Percentiles rank a stretch among this genome's conserved stretches.
Evolutionary conservation across 37 sponge, comb jelly and placozoan species (phyloP).

Genomic region (Eunapius fragilis): DNA sequence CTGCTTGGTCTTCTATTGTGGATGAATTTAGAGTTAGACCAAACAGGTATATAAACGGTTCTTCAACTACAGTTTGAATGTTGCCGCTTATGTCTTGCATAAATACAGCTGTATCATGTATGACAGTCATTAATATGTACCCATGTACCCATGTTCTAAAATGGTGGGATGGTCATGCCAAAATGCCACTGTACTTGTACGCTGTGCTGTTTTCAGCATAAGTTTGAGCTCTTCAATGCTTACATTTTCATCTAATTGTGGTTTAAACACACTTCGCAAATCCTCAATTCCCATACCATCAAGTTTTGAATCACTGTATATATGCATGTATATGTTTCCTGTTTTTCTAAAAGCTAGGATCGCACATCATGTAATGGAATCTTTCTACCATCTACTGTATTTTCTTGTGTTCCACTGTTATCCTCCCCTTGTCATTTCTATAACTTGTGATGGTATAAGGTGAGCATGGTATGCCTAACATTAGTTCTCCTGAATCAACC

Average conservation of each 20-base stretch:
- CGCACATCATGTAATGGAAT: conserved; percentile 36
- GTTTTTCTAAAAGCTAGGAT: conserved; percentile 22
- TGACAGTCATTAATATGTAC: conserved; percentile 33
- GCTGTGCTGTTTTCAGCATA: conserved; percentile 10
- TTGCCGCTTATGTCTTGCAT: not conserved
- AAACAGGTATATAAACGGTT: not conserved
- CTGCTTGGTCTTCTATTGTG: not conserved
- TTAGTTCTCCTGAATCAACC: conserved; percentile 23
- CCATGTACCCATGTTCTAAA: conserved; percentile 24
- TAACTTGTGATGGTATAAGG: conserved; percentile 21
- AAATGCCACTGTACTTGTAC: conserved; percentile 22
- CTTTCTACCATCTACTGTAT: conserved; percentile 39
- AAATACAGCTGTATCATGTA: conserved; percentile 33
- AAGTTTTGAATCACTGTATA: conserved; percentile 36
- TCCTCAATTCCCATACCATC: not conserved
- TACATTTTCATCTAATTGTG: too few species aligned
- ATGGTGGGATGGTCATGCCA: conserved; percentile 45
- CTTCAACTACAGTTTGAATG: not conserved
- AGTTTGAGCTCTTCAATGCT: not conserved
- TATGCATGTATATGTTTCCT: conserved; percentile 17
- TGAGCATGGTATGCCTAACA: conserved; percentile 27
- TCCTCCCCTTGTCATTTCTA: conserved; percentile 4
- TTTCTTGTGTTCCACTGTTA: conserved; percentile 2
- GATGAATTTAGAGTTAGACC: not conserved
- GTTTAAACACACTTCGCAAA: too few species aligned